Conservation (phyloP, 2,888 invertebrate genomes). For the Parnassius smintheus region DNA sequence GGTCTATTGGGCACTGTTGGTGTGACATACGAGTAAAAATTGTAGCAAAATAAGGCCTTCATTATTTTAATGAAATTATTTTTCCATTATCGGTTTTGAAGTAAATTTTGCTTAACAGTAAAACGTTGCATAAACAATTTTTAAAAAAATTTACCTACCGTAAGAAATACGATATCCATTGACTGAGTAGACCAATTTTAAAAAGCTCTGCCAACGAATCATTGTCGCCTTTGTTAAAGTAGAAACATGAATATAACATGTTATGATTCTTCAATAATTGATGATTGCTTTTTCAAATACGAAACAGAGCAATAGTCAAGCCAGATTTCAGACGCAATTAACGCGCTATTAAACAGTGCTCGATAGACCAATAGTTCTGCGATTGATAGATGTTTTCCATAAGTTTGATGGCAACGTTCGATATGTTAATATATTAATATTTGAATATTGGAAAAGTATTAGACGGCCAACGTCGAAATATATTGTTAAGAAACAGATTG, state of each 20-base stretch:
- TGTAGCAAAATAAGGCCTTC: conserved; percentile 8
- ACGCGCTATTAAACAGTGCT: neutral
- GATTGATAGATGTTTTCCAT: neutral
- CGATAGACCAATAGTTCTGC: conserved; percentile 16
- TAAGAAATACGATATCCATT: too few relatives aligned
- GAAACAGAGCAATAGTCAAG: neutral
- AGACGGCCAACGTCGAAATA: neutral
- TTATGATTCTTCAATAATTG: too few relatives aligned
- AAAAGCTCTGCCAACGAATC: too few relatives aligned
- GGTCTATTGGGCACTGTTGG: conserved; percentile 21
- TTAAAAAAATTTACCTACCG: too few relatives aligned
- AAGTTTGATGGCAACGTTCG: conserved; percentile 5
- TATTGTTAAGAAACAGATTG: conserved; percentile 15
- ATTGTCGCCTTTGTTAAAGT: too few relatives aligned
- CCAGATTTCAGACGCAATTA: conserved; percentile 7
- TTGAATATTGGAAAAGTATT: conserved; percentile 3
- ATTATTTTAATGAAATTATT: conserved; percentile 3
- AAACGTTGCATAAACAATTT: too few relatives aligned
- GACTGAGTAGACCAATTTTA: too few relatives aligned
- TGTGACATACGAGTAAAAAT: conserved; percentile 16
- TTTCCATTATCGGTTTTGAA: conserved; percentile 21
- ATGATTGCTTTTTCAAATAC: too few relatives aligned
- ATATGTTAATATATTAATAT: neutral
- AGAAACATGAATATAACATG: too few relatives aligned
- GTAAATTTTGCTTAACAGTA: neutral